These are phyloP conservation scores for Phoxinus dragarum DNA, from an alignment of 2,797 vertebrate genomes.

Conservation along the genomic window DNA sequence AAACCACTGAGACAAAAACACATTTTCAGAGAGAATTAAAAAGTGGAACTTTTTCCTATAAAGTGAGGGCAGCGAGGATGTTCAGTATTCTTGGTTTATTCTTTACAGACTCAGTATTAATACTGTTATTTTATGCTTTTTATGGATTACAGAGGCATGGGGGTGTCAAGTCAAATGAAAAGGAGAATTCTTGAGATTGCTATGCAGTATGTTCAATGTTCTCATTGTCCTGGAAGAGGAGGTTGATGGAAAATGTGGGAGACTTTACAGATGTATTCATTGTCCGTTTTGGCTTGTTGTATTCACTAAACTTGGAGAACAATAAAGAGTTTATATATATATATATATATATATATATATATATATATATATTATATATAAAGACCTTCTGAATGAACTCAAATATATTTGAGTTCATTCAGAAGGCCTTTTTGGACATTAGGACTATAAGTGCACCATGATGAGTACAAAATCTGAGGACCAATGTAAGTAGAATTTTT, in stretches of 20 bases:
- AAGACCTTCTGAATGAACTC: not conserved
- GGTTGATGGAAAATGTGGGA: not conserved
- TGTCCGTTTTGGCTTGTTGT: not conserved
- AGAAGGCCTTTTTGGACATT: too few species aligned
- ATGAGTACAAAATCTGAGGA: too few species aligned
- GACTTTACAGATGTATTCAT: not conserved
- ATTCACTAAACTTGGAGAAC: not conserved
- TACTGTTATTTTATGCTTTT: not conserved
- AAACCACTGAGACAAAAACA: not conserved
- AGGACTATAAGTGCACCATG: too few species aligned
- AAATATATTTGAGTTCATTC: not conserved
- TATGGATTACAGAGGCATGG: not conserved
- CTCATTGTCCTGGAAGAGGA: slow-evolving; percentile 15
- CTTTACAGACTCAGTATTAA: too few species aligned
- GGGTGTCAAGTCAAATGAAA: not conserved
- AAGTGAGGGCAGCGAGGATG: not conserved
- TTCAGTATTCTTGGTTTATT: not conserved
- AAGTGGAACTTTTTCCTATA: not conserved
- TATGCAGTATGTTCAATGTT: not conserved
- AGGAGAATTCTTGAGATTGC: slow-evolving; percentile 8
- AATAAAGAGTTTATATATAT: not conserved
- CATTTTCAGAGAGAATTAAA: not conserved
- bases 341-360: too few species aligned
- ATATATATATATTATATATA: too few species aligned
- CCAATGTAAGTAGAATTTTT: too few species aligned